Evolutionary conservation across 2,888 invertebrate species (phyloP).

Genomic region (Acrobasis consociella): DNA sequence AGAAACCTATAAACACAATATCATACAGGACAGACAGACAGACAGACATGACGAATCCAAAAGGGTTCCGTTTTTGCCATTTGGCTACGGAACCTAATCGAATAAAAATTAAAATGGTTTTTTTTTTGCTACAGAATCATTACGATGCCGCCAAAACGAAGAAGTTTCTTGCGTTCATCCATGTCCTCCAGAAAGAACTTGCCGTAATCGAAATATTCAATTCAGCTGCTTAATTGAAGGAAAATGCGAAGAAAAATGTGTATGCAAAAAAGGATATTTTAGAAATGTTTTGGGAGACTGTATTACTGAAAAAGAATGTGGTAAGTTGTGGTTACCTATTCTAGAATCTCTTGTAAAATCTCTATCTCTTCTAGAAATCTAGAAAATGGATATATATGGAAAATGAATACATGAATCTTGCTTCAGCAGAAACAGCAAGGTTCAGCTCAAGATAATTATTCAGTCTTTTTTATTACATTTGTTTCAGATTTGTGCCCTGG

Average conservation of each 20-base stretch:
- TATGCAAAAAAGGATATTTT: slow-evolving; percentile 44
- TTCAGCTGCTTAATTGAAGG: slow-evolving; percentile 15
- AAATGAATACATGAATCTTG: too few species aligned
- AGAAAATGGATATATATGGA: too few species aligned
- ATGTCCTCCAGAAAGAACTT: slow-evolving; percentile 30
- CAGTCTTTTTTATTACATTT: background rate
- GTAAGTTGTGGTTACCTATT: slow-evolving; percentile 33
- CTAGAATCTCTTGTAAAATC: too few species aligned
- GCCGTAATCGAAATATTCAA: slow-evolving; percentile 24
- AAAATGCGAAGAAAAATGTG: slow-evolving; percentile 39
- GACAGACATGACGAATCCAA: too few species aligned
- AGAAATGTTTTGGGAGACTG: slow-evolving; percentile 39
- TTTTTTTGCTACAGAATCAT: slow-evolving; percentile 8
- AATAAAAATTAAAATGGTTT: too few species aligned
- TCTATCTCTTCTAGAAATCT: too few species aligned
- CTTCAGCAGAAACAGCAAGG: too few species aligned
- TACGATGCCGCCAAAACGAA: slow-evolving; percentile 24
- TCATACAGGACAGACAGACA: too few species aligned
- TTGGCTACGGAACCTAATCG: too few species aligned
- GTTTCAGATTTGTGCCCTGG: slow-evolving; percentile 42
- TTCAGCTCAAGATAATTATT: too few species aligned
- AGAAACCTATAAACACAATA: too few species aligned
- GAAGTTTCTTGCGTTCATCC: slow-evolving; percentile 19
- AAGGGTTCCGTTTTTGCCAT: too few species aligned
- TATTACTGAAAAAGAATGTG: slow-evolving; percentile 37